Conservation (phyloP, 2,113 vertebrate genomes). For the Sardina pilchardus region DNA sequence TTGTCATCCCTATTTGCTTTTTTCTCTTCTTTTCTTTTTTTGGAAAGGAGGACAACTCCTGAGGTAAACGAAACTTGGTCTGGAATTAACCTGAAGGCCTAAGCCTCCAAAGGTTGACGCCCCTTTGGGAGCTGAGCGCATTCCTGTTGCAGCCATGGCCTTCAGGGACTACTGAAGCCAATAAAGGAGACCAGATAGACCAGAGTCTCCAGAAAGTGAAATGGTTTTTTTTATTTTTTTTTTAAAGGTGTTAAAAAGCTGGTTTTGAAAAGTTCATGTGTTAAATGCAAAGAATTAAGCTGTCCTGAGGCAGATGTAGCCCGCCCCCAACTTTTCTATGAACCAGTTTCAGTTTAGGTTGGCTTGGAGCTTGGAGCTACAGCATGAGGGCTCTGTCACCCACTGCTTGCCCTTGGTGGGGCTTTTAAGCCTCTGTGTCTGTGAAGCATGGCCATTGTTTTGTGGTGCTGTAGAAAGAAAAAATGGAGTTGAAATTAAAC, state of each 20-base stretch:
- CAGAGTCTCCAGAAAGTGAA: background rate
- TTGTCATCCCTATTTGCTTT: background rate
- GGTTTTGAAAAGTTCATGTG: constrained; percentile 1
- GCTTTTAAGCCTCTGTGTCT: background rate
- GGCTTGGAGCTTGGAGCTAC: too few relatives aligned
- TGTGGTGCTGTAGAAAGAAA: background rate
- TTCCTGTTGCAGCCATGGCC: background rate
- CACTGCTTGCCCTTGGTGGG: background rate
- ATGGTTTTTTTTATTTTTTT: too few relatives aligned
- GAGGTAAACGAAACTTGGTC: background rate
- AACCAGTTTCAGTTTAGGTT: too few relatives aligned
- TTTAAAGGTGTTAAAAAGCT: background rate
- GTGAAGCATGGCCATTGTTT: background rate
- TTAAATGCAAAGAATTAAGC: background rate
- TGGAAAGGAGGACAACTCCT: background rate
- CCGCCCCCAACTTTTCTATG: too few relatives aligned
- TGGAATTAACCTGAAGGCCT: background rate
- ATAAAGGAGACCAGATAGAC: background rate
- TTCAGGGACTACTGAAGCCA: background rate
- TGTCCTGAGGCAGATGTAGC: background rate
- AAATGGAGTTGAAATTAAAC: background rate
- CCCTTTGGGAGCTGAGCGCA: background rate
- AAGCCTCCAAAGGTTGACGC: background rate
- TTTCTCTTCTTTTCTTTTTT: background rate
- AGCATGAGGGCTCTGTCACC: too few relatives aligned